Evolutionary conservation across 2,888 invertebrate species (phyloP).

Genomic region (Sceliomorpha sp.): DNA sequence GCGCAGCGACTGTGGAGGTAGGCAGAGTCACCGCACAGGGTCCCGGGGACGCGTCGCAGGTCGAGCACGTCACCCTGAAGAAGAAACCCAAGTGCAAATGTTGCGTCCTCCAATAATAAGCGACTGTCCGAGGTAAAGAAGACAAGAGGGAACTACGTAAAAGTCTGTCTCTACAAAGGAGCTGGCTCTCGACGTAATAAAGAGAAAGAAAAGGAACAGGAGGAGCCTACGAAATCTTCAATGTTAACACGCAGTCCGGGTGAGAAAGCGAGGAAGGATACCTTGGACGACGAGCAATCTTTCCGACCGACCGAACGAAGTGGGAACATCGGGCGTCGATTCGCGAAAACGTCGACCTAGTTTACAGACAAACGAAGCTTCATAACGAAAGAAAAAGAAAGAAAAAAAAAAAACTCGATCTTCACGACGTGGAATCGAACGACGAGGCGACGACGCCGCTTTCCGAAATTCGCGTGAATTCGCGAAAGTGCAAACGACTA

Average conservation of each 20-base stretch:
- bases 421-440: slow-evolving; percentile 2
- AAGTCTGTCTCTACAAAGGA: slow-evolving; percentile 14
- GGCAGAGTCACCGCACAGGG: slow-evolving; percentile 88
- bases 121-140: slow-evolving; percentile 16
- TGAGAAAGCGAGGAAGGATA: too few species aligned
- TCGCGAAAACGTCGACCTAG: slow-evolving; percentile 39
- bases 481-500: slow-evolving; percentile 22
- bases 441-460: slow-evolving; percentile 24
- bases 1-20: slow-evolving; percentile 85
- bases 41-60: slow-evolving; percentile 87
- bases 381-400: slow-evolving; percentile 45
- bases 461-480: slow-evolving; percentile 4
- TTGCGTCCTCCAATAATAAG: slow-evolving; percentile 92
- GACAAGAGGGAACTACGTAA: slow-evolving; percentile 21
- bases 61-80: slow-evolving; percentile 95
- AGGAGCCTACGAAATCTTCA: not conserved
- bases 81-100: slow-evolving; percentile 98
- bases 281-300: too few species aligned
- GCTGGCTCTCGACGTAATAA: not conserved
- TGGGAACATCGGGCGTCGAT: slow-evolving; percentile 15
- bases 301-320: slow-evolving; percentile 18
- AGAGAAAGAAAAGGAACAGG: not conserved
- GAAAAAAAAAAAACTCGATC: slow-evolving; percentile 38
- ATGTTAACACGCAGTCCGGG: too few species aligned
- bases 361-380: slow-evolving; percentile 45